Percentiles rank a stretch among this genome's conserved stretches.
Conservation (phyloP, 2,888 invertebrate genomes). For the Mactromeris polynyma region DNA sequence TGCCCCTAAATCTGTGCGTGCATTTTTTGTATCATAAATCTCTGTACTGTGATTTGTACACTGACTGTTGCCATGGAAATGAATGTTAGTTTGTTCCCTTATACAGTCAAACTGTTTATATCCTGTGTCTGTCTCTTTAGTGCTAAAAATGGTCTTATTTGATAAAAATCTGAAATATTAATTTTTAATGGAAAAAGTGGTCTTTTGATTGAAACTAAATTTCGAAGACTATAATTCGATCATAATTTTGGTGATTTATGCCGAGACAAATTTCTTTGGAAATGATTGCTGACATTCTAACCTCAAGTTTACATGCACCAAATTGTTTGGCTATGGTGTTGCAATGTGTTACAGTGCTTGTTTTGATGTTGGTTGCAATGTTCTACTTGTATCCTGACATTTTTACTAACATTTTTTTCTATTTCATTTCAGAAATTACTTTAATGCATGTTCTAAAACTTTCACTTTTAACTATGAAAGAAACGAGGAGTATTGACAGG, state of each 20-base stretch:
- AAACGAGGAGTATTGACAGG: too few relatives aligned
- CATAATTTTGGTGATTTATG: too few relatives aligned
- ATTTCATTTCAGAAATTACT: neutral
- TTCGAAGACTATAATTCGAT: too few relatives aligned
- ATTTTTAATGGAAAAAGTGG: too few relatives aligned
- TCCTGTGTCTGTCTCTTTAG: neutral
- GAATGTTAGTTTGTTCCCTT: neutral
- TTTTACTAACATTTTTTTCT: neutral
- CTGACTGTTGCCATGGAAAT: neutral
- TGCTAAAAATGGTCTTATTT: too few relatives aligned
- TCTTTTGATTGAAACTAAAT: too few relatives aligned
- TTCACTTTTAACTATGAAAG: too few relatives aligned
- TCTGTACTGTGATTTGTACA: neutral
- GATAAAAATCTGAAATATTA: too few relatives aligned
- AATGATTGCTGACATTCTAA: too few relatives aligned
- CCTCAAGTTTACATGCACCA: too few relatives aligned
- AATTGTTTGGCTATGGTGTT: neutral
- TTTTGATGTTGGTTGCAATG: neutral
- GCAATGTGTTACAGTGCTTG: neutral
- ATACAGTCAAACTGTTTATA: neutral
- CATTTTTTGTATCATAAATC: neutral
- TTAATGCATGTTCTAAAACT: neutral
- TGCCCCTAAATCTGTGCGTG: too few relatives aligned
- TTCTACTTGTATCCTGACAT: neutral
- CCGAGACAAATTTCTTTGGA: too few relatives aligned